phyloP scores from a whole-genome alignment of 2,113 vertebrate genomes.

The Petromus typicus region DNA sequence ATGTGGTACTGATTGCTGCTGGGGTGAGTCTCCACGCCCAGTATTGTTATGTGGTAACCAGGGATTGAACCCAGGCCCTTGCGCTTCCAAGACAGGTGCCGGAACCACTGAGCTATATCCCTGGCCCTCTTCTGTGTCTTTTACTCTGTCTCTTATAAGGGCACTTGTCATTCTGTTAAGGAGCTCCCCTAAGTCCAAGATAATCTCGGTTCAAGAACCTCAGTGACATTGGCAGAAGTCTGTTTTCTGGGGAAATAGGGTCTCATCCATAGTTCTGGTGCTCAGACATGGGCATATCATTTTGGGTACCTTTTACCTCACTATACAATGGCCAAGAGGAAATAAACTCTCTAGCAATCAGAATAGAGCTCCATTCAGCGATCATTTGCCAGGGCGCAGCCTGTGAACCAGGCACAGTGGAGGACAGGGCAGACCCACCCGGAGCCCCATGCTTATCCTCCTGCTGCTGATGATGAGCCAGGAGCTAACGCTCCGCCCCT shows the following conservation, averaged over 20 bases:
- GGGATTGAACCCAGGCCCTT: too few species aligned
- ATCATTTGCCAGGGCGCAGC: background rate
- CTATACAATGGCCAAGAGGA: background rate
- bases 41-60: too few species aligned
- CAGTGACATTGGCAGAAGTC: background rate
- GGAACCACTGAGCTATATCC: too few species aligned
- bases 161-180: background rate
- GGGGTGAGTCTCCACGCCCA: too few species aligned
- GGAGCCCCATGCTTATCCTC: background rate
- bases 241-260: background rate
- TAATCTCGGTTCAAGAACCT: background rate
- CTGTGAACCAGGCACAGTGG: background rate
- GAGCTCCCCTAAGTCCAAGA: background rate
- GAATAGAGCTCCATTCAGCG: too few species aligned
- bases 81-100: too few species aligned
- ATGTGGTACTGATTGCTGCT: too few species aligned
- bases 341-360: background rate
- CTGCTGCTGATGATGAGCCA: rapidly evolving
- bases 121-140: background rate
- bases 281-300: rapidly evolving
- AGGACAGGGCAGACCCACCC: background rate
- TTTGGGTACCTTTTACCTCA: background rate
- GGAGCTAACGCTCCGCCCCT: rapidly evolving
- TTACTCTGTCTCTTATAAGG: background rate
- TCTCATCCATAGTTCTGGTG: background rate